A percentile compares a stretch with the other conserved stretches of the same genome.
Conservation (phyloP, 2,797 vertebrate species). For the Acomys russatus region DNA sequence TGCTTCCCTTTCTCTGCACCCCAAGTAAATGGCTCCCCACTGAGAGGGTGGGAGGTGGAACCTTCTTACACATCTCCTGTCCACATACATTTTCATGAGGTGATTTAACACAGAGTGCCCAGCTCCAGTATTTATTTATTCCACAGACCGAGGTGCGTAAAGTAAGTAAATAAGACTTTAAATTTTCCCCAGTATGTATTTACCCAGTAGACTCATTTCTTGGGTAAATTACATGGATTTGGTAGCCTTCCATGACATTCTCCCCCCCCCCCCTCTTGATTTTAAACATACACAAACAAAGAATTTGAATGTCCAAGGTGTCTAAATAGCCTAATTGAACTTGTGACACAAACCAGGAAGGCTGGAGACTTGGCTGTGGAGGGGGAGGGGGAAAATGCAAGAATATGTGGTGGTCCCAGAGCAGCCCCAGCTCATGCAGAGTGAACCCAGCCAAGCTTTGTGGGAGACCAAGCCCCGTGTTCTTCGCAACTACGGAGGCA, state of each 20-base stretch:
- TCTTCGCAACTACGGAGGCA: not conserved
- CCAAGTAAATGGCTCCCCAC: constrained; percentile 59
- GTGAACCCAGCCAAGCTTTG: not conserved
- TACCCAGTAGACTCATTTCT: constrained; percentile 83
- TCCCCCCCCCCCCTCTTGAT: constrained; percentile 56
- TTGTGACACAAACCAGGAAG: constrained; percentile 81
- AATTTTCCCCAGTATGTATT: constrained; percentile 81
- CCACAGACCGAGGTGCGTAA: constrained; percentile 77
- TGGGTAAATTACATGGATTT: constrained; percentile 84
- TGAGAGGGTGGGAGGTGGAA: constrained; percentile 64
- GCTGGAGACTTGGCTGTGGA: not conserved
- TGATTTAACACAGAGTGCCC: constrained; percentile 58
- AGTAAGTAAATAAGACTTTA: constrained; percentile 83
- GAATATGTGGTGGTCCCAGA: not conserved
- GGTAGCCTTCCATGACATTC: constrained; percentile 83
- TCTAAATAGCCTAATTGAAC: constrained; percentile 85
- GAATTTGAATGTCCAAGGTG: constrained; percentile 83
- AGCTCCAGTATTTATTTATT: constrained; percentile 84
- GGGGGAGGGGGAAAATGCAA: not conserved
- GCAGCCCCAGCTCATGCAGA: not conserved
- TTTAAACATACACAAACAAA: constrained; percentile 85
- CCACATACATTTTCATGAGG: constrained; percentile 81
- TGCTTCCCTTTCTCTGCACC: constrained; percentile 33
- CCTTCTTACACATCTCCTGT: constrained; percentile 55
- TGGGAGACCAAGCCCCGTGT: not conserved